These are phyloP conservation scores for Netelia melanura DNA, from an alignment of 2,888 invertebrate genomes.

Conservation along the genomic window DNA sequence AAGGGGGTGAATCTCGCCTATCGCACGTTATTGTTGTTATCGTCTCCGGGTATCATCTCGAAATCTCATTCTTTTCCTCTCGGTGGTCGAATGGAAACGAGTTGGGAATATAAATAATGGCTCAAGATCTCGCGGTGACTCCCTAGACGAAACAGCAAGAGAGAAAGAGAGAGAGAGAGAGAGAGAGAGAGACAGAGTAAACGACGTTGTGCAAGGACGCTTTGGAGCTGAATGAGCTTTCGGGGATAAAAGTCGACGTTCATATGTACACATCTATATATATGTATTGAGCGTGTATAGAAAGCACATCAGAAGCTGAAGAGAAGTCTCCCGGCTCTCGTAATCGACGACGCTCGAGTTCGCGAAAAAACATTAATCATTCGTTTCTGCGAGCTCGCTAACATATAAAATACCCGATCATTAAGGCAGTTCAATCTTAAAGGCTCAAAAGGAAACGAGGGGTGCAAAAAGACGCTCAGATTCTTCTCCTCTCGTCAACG, in stretches of 20 bases:
- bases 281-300: neutral
- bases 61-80: constrained; percentile 53
- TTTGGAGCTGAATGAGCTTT: constrained; percentile 52
- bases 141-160: neutral
- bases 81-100: constrained; percentile 56
- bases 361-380: constrained; percentile 62
- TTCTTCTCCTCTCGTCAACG: constrained; percentile 44
- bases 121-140: constrained; percentile 49
- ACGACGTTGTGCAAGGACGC: constrained; percentile 1
- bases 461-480: constrained; percentile 11
- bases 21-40: constrained; percentile 21
- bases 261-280: constrained; percentile 40
- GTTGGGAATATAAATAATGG: constrained; percentile 66
- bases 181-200: constrained; percentile 37
- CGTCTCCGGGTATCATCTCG: constrained; percentile 45
- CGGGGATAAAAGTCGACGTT: constrained; percentile 62
- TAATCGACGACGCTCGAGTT: constrained; percentile 46
- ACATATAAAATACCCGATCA: constrained; percentile 50
- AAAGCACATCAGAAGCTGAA: constrained; percentile 14
- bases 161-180: constrained; percentile 18
- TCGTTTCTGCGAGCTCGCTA: constrained; percentile 21
- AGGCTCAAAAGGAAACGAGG: constrained; percentile 6
- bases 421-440: constrained; percentile 42
- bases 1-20: neutral
- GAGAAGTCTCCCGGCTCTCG: constrained; percentile 28